A percentile compares a stretch with the other conserved stretches of the same genome.
These are phyloP conservation scores for Adrianichthys oophorus DNA, from an alignment of 2,797 vertebrate genomes.

Conservation along the genomic window DNA sequence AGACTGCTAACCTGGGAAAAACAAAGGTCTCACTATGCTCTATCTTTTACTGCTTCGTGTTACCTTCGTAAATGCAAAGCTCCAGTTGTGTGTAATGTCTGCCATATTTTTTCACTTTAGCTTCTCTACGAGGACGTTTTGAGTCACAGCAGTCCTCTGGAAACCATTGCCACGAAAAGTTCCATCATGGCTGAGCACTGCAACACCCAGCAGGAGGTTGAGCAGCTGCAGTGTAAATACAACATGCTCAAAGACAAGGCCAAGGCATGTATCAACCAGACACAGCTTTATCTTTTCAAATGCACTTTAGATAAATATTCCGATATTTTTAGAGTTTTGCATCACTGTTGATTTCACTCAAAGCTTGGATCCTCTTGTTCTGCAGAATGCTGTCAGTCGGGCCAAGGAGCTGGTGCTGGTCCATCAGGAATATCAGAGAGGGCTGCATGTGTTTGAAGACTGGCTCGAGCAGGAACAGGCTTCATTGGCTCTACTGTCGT, in stretches of 20 bases:
- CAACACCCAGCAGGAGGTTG: conserved; percentile 88
- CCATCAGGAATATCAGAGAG: conserved; percentile 92
- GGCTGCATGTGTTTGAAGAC: conserved; percentile 88
- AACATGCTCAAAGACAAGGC: conserved; percentile 83
- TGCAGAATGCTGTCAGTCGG: conserved; percentile 85
- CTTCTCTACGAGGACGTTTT: conserved; percentile 92
- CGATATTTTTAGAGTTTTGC: neutral
- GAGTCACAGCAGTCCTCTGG: conserved; percentile 88
- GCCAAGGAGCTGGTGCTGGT: conserved; percentile 86
- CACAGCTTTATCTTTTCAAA: neutral
- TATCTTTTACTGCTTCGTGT: neutral
- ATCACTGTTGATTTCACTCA: neutral
- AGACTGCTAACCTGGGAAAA: conserved; percentile 88
- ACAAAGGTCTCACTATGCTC: conserved; percentile 81
- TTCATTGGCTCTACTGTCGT: conserved; percentile 79
- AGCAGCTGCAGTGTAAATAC: conserved; percentile 89
- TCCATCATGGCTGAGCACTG: conserved; percentile 89
- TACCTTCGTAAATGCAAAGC: neutral
- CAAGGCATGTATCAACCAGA: conserved; percentile 76
- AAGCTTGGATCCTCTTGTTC: conserved; percentile 22
- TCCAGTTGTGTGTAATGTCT: neutral
- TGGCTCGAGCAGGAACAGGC: conserved; percentile 93
- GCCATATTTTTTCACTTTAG: conserved; percentile 67
- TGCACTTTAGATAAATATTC: neutral
- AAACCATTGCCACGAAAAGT: conserved; percentile 90